A percentile compares a stretch with the other conserved stretches of the same genome.
Conservation (phyloP, 2,113 vertebrate species). For the Pholis gunnellus region DNA sequence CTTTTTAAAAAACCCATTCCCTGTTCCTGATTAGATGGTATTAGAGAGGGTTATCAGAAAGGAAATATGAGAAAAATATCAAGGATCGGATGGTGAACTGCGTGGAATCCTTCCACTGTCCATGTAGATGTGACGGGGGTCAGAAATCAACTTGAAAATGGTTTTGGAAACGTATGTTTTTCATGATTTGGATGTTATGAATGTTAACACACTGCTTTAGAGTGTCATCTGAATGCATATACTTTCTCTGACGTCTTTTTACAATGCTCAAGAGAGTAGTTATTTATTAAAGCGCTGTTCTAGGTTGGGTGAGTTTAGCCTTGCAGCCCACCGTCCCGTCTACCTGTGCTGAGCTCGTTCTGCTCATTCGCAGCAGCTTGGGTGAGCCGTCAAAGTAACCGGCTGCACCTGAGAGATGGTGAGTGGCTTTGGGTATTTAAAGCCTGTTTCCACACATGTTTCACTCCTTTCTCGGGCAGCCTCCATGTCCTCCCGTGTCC, state of each 20-base stretch:
- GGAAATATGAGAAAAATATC: constrained; percentile 4
- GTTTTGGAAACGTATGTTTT: not conserved
- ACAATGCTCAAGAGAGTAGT: not conserved
- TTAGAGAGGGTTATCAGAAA: constrained; percentile 4
- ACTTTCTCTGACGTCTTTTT: not conserved
- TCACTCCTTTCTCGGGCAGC: not conserved
- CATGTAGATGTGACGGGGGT: not conserved
- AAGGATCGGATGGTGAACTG: not conserved
- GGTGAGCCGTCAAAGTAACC: too few relatives aligned
- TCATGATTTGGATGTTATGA: not conserved
- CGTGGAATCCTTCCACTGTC: not conserved
- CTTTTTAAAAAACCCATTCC: constrained; percentile 30
- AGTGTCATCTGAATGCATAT: not conserved
- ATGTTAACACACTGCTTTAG: not conserved
- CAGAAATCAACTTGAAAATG: not conserved
- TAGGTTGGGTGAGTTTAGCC: too few relatives aligned
- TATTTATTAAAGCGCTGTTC: too few relatives aligned
- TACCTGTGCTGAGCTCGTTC: too few relatives aligned
- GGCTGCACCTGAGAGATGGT: not conserved
- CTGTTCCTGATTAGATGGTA: constrained; percentile 9
- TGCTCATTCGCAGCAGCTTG: not conserved
- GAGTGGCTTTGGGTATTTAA: not conserved
- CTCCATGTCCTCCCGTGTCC: not conserved
- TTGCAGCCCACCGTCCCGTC: too few relatives aligned
- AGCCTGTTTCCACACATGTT: not conserved